Evolutionary conservation across 2,888 invertebrate species (phyloP).

Genomic region (Agrochola lychnidis): DNA sequence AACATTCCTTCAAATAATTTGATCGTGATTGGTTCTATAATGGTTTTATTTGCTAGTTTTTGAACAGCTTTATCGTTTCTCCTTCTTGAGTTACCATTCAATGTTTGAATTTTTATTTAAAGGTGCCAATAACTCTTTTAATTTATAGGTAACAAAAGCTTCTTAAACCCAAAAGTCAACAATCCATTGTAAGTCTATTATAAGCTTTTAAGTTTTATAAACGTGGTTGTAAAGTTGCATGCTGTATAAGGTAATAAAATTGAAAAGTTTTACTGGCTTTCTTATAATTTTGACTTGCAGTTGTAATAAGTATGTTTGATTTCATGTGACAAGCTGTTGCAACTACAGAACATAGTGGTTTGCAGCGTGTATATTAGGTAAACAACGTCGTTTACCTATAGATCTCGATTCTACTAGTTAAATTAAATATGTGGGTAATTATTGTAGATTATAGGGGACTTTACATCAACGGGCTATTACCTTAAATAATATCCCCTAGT

Average conservation of each 20-base stretch:
- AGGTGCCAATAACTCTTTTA: neutral
- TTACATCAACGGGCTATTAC: constrained; percentile 17
- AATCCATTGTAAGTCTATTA: neutral
- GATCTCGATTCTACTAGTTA: constrained; percentile 13
- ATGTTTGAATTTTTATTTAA: neutral
- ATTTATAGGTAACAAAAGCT: neutral
- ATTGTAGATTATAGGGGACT: constrained; percentile 26
- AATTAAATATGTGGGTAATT: constrained; percentile 46
- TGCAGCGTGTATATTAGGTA: constrained; percentile 26
- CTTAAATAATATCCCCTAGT: constrained; percentile 25
- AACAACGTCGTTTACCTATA: constrained; percentile 29
- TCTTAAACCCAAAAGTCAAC: neutral
- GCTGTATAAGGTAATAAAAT: constrained; percentile 1
- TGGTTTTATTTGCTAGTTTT: constrained; percentile 12
- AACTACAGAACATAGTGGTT: constrained; percentile 31
- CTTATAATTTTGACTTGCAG: constrained; percentile 9
- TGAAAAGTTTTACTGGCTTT: constrained; percentile 14
- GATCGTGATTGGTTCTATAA: constrained; percentile 23
- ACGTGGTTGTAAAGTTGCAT: neutral
- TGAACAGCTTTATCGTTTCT: constrained; percentile 14
- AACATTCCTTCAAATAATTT: constrained; percentile 40
- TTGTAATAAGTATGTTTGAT: constrained; percentile 41
- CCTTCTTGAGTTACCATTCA: constrained; percentile 11
- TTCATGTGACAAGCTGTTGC: constrained; percentile 44
- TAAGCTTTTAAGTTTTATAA: constrained; percentile 1